Base-by-base conservation (phyloP, 2,113 vertebrate species). In the Labeo catla region DNA sequence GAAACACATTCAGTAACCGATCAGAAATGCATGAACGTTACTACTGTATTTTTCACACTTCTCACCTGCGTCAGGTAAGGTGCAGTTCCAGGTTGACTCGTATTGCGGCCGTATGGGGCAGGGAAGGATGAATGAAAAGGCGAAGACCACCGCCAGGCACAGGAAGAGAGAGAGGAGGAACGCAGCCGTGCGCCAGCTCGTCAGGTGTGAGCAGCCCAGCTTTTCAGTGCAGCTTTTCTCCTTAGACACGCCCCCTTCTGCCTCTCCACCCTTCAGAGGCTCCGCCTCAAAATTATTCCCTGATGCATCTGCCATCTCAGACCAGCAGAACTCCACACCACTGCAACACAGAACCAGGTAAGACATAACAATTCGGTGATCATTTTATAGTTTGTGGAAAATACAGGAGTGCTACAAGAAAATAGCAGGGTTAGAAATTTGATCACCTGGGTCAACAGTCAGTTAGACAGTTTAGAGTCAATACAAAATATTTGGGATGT, bases 81-180 rank as follows among this genome's bases (percentile, higher is more conserved):
- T 91, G 8, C 80, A 78, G 90, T 93, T 95, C 97, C 97, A 99
- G 0, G 87, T 91, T 5, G 77, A 76, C 9, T 92, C 91, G 0
- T 96, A 97, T 13, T 92, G 91, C 0, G 96, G 96, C 79, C 96
- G 93, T n/a, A 96, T 96, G 0, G 97, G 97, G 91, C 98, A 99
- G 0, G 97, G 97, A 87, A 99, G 94, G 91, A 98, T 91, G 86
- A 99, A 99, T 0, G 98, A 99, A 91, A 98, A 97, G 83, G 97
- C 95, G 76, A 99, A 98, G 28, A 97, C 96, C 7, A 97, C 94
- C 1, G 92, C 90, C 19, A 99, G 95, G 89, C 97, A 97, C 66
- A 96, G 70, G 73, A 98, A 97, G 6, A 99, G 85, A 0, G 96
- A 96, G 43, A 97, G 78, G 89, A 99, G 97, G 90, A 99, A 98